A percentile compares a stretch with the other conserved stretches of the same genome.
phyloP scores from a whole-genome alignment of 2,888 invertebrate species.

The Cetonia aurata region DNA sequence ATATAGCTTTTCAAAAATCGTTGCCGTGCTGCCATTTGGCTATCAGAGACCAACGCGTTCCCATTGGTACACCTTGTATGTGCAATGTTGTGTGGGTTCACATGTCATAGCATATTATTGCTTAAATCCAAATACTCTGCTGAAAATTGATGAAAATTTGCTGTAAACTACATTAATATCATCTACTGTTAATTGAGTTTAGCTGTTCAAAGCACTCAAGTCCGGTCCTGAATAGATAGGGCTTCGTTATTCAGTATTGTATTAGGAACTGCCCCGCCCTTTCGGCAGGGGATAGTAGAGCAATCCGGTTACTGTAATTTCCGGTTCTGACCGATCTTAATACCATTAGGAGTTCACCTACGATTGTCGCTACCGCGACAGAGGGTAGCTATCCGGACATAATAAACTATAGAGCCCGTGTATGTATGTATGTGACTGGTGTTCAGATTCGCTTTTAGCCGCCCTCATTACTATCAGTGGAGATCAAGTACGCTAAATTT shows the following conservation, averaged over 20 bases:
- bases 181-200: too few species aligned
- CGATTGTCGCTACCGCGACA: slow-evolving; percentile 7
- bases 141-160: too few species aligned
- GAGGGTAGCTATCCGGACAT: slow-evolving; percentile 15
- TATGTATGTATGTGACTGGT: slow-evolving; percentile 9
- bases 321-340: slow-evolving; percentile 54
- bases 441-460: slow-evolving; percentile 5
- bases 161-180: too few species aligned
- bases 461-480: background rate
- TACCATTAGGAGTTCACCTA: slow-evolving; percentile 47
- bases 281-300: slow-evolving; percentile 7
- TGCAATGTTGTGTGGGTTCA: too few species aligned
- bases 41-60: too few species aligned
- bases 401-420: slow-evolving; percentile 2
- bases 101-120: too few species aligned
- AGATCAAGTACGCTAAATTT: slow-evolving; percentile 2
- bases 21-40: too few species aligned
- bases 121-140: too few species aligned
- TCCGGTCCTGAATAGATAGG: slow-evolving; percentile 47
- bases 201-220: too few species aligned
- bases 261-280: slow-evolving; percentile 47
- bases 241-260: slow-evolving; percentile 55
- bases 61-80: too few species aligned
- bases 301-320: slow-evolving; percentile 52
- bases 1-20: too few species aligned